Evolutionary conservation across 2,888 invertebrate genomes (phyloP).

Genomic region (Leptinotarsa peninsularis): DNA sequence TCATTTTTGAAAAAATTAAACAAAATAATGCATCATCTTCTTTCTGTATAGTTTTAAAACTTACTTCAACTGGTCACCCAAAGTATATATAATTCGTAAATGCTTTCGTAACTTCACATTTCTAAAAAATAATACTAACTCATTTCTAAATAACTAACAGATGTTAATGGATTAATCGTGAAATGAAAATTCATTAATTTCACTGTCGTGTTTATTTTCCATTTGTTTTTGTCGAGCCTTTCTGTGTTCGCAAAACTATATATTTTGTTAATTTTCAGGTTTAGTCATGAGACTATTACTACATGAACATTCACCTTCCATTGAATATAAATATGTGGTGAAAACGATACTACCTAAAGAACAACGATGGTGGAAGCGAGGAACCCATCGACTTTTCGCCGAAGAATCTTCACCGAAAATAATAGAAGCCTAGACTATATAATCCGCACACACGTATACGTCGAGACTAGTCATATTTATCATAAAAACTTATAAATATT

Average conservation of each 20-base stretch:
- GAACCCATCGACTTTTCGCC: slow-evolving; percentile 54
- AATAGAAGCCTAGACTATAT: slow-evolving; percentile 34
- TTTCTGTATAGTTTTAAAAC: no score
- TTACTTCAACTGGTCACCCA: no score
- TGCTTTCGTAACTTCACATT: no score
- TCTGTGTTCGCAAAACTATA: neutral
- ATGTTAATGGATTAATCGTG: no score
- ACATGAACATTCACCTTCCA: slow-evolving; percentile 50
- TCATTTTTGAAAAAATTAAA: no score
- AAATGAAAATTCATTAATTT: neutral
- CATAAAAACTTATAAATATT: neutral
- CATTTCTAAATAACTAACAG: no score
- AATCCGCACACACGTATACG: neutral
- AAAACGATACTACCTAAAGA: slow-evolving; percentile 52
- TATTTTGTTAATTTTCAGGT: slow-evolving; percentile 28
- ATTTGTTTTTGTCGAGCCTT: neutral
- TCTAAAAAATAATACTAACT: no score
- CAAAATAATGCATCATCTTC: no score
- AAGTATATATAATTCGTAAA: no score
- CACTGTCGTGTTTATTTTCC: neutral
- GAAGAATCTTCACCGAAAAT: slow-evolving; percentile 41
- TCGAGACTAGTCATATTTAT: slow-evolving; percentile 11
- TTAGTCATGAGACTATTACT: slow-evolving; percentile 34
- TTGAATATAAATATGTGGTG: slow-evolving; percentile 59
- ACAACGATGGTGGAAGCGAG: slow-evolving; percentile 60